These are phyloP conservation scores for Cactoblastis cactorum DNA, from an alignment of 2,888 invertebrate genomes.

Conservation along the genomic window DNA sequence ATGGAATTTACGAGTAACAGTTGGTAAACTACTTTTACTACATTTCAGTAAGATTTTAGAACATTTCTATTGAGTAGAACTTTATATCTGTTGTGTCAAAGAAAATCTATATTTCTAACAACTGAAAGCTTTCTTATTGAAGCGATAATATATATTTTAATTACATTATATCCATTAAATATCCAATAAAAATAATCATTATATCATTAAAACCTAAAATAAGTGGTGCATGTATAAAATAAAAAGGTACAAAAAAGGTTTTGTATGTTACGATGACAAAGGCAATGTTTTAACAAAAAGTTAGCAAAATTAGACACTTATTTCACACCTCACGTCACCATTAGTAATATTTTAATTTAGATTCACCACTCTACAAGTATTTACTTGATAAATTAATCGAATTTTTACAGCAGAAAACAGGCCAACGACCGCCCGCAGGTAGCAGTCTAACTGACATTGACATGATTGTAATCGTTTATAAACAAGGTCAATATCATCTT, in stretches of 20 bases:
- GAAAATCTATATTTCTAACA: slow-evolving; percentile 13
- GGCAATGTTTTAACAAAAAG: slow-evolving; percentile 34
- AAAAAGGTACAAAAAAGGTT: slow-evolving; percentile 6
- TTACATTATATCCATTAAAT: background rate
- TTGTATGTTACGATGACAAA: slow-evolving; percentile 1
- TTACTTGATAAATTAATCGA: slow-evolving; percentile 32
- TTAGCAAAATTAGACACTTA: slow-evolving; percentile 33
- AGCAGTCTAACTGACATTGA: slow-evolving; percentile 30
- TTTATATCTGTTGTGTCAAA: background rate
- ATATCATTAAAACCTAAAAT: background rate
- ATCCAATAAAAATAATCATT: background rate
- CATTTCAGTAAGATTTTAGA: too few relatives aligned
- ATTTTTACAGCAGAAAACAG: slow-evolving; percentile 37
- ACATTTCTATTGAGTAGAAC: background rate
- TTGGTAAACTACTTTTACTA: too few relatives aligned
- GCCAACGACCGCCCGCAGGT: slow-evolving; percentile 22
- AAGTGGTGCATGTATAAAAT: background rate
- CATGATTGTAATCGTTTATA: slow-evolving; percentile 12
- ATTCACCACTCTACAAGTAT: slow-evolving; percentile 1
- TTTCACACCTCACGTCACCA: slow-evolving; percentile 25
- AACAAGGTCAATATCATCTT: background rate
- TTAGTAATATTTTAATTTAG: slow-evolving; percentile 17
- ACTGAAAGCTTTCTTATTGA: background rate
- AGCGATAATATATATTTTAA: background rate
- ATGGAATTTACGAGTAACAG: too few relatives aligned